A percentile compares a stretch with the other conserved stretches of the same genome.
Conservation (phyloP, 2,113 vertebrate genomes). For the Heterochromis multidens region DNA sequence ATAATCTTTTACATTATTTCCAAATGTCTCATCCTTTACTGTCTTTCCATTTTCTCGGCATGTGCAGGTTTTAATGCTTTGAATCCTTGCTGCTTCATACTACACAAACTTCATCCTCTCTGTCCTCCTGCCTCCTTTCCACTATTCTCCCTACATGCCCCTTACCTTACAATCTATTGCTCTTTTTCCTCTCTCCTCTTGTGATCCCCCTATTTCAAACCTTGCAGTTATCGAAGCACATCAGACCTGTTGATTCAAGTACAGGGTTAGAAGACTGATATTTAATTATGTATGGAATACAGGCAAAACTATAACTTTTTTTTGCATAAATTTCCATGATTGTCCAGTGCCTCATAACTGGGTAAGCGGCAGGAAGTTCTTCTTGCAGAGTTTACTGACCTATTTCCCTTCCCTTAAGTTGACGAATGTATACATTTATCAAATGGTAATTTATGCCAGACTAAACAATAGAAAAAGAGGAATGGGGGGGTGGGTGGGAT, state of each 20-base stretch:
- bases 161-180: background rate
- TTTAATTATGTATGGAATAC: background rate
- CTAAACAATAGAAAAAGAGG: background rate
- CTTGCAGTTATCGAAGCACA: background rate
- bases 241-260: background rate
- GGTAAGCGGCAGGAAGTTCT: constrained; percentile 2
- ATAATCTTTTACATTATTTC: background rate
- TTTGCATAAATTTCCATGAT: constrained; percentile 24
- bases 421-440: constrained; percentile 1
- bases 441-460: background rate
- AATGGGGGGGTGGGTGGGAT: background rate
- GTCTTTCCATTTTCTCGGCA: background rate
- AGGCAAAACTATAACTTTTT: background rate
- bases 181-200: background rate
- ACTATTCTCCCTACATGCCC: background rate
- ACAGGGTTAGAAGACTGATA: background rate
- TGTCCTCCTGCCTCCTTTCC: fast-evolving
- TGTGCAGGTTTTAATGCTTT: background rate
- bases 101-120: background rate
- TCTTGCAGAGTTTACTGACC: background rate
- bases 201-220: too few species aligned
- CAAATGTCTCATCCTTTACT: background rate
- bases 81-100: background rate
- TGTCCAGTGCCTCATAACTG: constrained; percentile 4
- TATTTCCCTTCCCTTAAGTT: background rate